phyloP scores from a whole-genome alignment of 2,797 vertebrate species.

The Aulostomus chinensis region DNA sequence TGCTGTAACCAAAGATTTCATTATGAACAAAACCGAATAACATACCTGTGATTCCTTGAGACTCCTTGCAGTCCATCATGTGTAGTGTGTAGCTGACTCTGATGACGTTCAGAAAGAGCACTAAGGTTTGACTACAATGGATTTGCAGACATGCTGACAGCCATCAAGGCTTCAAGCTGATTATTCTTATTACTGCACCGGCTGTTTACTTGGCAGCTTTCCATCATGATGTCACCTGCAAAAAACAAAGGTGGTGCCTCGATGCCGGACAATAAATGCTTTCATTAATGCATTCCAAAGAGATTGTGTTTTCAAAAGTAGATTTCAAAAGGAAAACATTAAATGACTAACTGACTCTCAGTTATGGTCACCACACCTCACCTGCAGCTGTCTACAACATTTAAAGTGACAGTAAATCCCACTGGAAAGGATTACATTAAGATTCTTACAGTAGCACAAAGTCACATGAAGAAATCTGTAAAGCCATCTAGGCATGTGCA shows the following conservation, averaged over 20 bases:
- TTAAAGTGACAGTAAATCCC: conserved; percentile 69
- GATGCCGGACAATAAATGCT: not conserved
- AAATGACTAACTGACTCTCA: not conserved
- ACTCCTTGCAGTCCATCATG: conserved; percentile 14
- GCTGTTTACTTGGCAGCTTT: conserved; percentile 61
- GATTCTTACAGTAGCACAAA: conserved; percentile 64
- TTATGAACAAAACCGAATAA: too few species aligned
- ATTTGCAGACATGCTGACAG: conserved; percentile 37
- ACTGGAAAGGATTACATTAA: conserved; percentile 75
- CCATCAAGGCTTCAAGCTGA: conserved; percentile 40
- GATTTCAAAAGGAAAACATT: not conserved
- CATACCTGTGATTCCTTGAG: conserved; percentile 39
- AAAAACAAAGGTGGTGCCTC: not conserved
- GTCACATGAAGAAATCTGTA: conserved; percentile 53
- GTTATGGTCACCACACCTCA: conserved; percentile 4
- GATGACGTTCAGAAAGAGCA: conserved; percentile 17
- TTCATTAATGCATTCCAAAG: not conserved
- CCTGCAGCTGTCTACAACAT: conserved; percentile 36
- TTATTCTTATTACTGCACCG: conserved; percentile 61
- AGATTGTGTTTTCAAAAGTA: not conserved
- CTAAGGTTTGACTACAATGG: conserved; percentile 24
- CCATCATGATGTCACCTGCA: conserved; percentile 29
- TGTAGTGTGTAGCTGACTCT: conserved; percentile 8
- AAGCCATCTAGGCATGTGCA: conserved; percentile 15
- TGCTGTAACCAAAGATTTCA: too few species aligned